Evolutionary conservation across 2,113 vertebrate genomes (phyloP), one percentile per base, ranked within the genome.

Genomic region (Castor canadensis): DNA sequence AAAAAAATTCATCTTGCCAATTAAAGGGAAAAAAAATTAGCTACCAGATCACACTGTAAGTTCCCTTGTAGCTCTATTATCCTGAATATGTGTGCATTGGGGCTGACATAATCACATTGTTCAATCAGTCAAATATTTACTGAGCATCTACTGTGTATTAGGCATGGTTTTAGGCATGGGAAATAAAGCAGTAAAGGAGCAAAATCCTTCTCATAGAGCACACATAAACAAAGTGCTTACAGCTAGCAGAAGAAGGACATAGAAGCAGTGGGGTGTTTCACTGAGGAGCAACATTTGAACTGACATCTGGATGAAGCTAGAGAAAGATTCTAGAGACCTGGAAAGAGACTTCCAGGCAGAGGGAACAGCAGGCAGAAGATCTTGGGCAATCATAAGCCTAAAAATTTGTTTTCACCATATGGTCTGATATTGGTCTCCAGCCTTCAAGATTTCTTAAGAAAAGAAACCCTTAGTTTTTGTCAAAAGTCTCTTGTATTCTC

Each of bases 391-490:
- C 28, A 1, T 8, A 60, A 47, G 15, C 12, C 43, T 81, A 12
- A 1, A 7, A 30, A 13, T 43, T 40, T 66, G 5, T 69, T 15
- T 83, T 45, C 24, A 4, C 19, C 6, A 2, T 3, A 5, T 1
- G 56, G 40, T 28, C 16, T 28, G 64, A 80, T 40, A 47, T 76
- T 62, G 24, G 38, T 38, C 19, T 91, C 62, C 35, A 83, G 76
- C 10, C 35, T 83, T 81, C 5, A 19, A 0, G 8, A 24, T 47
- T 72, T 26, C 8, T 20, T 22, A 26, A 43, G 73, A 38, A 93
- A 86, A 49, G 32, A 85, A 86, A 72, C 28, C 15, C 13, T 60
- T 89, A n/a, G 93, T 71, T 28, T 66, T 56, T 79, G 28, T 24
- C 26, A 6, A 47, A 24, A 2, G 10, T 82, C 80, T 87, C 56